Conservation (phyloP, 2,797 vertebrate genomes). For the Darevskia nairensis region DNA sequence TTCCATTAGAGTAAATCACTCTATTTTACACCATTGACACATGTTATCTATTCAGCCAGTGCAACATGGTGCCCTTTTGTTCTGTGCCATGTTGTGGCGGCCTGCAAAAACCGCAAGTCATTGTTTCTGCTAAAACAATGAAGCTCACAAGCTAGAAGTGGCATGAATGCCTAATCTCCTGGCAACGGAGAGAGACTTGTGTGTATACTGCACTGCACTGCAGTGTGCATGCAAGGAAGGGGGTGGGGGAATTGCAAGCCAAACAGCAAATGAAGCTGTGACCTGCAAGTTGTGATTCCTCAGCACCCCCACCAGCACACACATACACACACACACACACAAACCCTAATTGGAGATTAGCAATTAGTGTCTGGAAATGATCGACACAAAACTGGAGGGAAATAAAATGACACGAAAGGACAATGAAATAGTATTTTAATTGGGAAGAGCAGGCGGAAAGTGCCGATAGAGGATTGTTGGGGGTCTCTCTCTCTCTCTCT, state of each 20-base stretch:
- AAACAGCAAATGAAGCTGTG: constrained; percentile 26
- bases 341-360: constrained; percentile 34
- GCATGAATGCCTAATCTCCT: too few species aligned
- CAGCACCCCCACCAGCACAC: background rate
- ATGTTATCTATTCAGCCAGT: constrained; percentile 61
- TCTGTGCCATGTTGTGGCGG: background rate
- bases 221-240: background rate
- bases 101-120: constrained; percentile 1
- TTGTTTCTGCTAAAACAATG: constrained; percentile 47
- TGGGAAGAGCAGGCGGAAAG: background rate
- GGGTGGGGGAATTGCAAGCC: background rate
- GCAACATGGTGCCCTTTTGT: constrained; percentile 45
- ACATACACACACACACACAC: too few species aligned
- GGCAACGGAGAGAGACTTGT: too few species aligned
- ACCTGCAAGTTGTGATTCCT: constrained; percentile 9
- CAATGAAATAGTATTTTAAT: constrained; percentile 11
- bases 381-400: constrained; percentile 5
- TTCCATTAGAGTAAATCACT: constrained; percentile 60
- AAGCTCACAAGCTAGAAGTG: background rate
- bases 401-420: constrained; percentile 17
- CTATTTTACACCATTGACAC: constrained; percentile 47
- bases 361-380: constrained; percentile 35
- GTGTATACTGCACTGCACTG: background rate
- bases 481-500: too few species aligned
- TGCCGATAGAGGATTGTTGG: background rate